Evolutionary conservation across 2,113 vertebrate genomes (phyloP).

Genomic region (Thomomys bottae): DNA sequence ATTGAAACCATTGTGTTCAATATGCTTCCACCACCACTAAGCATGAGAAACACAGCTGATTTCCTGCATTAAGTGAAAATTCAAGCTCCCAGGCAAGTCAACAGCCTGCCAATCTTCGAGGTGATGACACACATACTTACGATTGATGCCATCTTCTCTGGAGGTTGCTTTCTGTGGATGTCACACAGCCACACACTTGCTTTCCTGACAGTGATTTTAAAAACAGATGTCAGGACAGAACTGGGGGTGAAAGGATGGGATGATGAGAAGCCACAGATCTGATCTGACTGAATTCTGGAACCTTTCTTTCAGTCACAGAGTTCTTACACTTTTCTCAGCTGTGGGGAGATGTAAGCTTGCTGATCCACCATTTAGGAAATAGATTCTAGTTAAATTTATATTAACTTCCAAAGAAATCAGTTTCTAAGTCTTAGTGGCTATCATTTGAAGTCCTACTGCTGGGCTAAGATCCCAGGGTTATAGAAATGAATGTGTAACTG

Average conservation of each 20-base stretch:
- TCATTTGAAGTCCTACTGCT: background rate
- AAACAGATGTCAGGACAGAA: slow-evolving; percentile 3
- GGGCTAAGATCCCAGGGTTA: background rate
- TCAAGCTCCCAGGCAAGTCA: background rate
- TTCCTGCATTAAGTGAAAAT: slow-evolving; percentile 40
- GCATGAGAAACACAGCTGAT: background rate
- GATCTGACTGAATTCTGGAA: background rate
- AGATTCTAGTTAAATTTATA: background rate
- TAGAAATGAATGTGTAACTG: background rate
- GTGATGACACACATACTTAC: background rate
- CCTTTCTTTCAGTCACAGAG: background rate
- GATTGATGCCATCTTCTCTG: background rate
- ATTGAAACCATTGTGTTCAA: background rate
- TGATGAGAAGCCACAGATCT: background rate
- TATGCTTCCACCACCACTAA: background rate
- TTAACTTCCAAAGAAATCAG: background rate
- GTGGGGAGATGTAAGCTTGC: background rate
- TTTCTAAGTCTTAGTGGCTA: background rate
- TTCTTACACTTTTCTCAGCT: background rate
- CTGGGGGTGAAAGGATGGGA: background rate
- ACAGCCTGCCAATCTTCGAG: background rate
- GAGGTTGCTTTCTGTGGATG: background rate
- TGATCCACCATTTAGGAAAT: background rate
- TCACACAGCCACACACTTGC: slow-evolving; percentile 41
- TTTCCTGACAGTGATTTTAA: slow-evolving; percentile 44